These are phyloP conservation scores for Hyposoter didymator DNA, from an alignment of 2,888 invertebrate genomes.

Conservation along the genomic window DNA sequence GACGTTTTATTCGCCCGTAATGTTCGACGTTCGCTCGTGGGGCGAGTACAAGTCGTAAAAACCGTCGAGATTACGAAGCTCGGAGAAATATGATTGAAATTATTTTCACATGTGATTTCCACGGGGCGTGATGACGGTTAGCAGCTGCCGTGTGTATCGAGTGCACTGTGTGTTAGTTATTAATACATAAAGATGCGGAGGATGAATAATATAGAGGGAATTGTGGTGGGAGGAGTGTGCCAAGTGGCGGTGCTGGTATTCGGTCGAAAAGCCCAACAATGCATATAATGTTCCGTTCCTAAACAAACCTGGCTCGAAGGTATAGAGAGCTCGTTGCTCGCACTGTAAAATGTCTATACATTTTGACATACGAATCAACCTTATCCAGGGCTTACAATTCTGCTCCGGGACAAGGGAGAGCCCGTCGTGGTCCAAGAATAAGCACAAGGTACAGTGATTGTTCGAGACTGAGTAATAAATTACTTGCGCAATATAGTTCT, in stretches of 20 bases:
- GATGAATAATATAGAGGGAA: slow-evolving; percentile 32
- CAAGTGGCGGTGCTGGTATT: slow-evolving; percentile 7
- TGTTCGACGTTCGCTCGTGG: background rate
- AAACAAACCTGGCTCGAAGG: slow-evolving; percentile 13
- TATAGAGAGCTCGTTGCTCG: background rate
- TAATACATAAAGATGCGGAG: slow-evolving; percentile 14
- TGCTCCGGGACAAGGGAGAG: slow-evolving; percentile 1
- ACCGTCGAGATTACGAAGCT: background rate
- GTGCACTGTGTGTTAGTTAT: background rate
- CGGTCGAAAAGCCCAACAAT: background rate
- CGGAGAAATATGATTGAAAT: background rate
- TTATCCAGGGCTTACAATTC: background rate
- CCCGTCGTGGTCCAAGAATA: background rate
- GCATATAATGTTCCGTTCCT: slow-evolving; percentile 15
- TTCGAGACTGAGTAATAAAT: slow-evolving; percentile 32
- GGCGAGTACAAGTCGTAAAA: background rate
- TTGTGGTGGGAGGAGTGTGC: background rate
- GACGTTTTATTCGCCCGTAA: background rate
- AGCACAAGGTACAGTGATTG: slow-evolving; percentile 13
- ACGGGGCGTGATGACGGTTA: background rate
- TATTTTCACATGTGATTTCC: background rate
- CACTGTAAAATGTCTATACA: slow-evolving; percentile 17
- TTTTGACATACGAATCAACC: slow-evolving; percentile 21
- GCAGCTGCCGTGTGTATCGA: background rate
- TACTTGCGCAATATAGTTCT: slow-evolving; percentile 25